A percentile compares a stretch with the other conserved stretches of the same genome.
These are phyloP conservation scores for Podarcis siculus DNA, from an alignment of 2,797 vertebrate species.

Conservation along the genomic window DNA sequence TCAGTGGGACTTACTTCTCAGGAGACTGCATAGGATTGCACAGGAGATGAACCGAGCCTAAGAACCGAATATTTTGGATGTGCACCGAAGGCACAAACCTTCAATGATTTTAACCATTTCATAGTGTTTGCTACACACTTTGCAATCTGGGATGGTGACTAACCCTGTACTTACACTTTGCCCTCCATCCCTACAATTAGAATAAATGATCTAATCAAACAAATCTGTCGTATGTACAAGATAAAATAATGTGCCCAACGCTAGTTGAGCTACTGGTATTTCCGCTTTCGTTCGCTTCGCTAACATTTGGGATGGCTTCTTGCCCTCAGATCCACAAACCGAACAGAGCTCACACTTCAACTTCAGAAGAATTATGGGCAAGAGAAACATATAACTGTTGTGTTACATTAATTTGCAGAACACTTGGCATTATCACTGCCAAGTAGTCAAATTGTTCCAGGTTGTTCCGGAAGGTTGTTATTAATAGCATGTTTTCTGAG, in stretches of 20 bases:
- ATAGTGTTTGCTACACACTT: constrained; percentile 22
- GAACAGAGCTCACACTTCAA: constrained; percentile 64
- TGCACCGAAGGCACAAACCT: constrained; percentile 60
- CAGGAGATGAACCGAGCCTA: neutral
- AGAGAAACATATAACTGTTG: constrained; percentile 79
- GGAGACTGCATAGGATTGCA: neutral
- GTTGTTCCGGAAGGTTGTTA: constrained; percentile 88
- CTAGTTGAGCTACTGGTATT: constrained; percentile 67
- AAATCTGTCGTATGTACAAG: constrained; percentile 69
- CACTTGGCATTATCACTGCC: constrained; percentile 86
- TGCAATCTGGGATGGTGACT: constrained; percentile 32
- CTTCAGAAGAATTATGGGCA: constrained; percentile 74
- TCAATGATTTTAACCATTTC: constrained; percentile 64
- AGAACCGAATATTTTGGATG: constrained; percentile 50
- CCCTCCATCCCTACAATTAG: constrained; percentile 46
- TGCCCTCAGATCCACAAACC: constrained; percentile 66
- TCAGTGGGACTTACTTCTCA: no score
- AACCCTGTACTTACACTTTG: constrained; percentile 44
- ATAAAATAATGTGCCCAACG: constrained; percentile 69
- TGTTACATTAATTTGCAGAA: constrained; percentile 86
- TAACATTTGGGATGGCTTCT: constrained; percentile 74
- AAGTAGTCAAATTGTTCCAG: constrained; percentile 87
- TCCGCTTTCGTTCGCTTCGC: constrained; percentile 62
- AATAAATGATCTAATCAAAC: constrained; percentile 73
- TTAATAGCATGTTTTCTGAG: constrained; percentile 87